These are phyloP conservation scores for Steinernema khuongi DNA, from an alignment of 1,140 invertebrate species.

Conservation along the genomic window DNA sequence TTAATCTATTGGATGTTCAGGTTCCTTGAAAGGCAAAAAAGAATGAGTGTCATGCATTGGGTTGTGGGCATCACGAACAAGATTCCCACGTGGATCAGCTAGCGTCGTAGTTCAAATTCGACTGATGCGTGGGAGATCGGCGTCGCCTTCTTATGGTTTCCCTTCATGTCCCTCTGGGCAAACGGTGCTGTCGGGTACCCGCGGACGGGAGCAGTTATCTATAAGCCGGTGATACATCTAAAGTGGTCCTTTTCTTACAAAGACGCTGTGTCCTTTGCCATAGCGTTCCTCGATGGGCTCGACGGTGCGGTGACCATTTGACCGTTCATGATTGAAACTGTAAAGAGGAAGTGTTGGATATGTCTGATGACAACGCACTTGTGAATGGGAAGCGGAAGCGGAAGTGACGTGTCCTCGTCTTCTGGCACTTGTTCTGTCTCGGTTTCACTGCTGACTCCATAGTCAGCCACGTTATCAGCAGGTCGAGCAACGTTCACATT, in stretches of 20 bases:
- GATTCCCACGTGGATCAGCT: neutral
- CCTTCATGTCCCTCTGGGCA: neutral
- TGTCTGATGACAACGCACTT: neutral
- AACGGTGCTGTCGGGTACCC: neutral
- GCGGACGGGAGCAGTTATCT: neutral
- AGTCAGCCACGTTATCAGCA: conserved; percentile 4
- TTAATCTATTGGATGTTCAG: no score
- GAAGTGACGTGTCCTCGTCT: neutral
- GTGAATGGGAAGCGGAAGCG: neutral
- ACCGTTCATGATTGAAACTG: no score
- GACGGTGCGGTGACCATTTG: neutral
- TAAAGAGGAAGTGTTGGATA: no score
- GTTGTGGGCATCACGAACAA: no score
- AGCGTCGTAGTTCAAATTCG: neutral
- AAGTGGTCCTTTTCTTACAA: neutral
- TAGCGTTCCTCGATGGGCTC: neutral
- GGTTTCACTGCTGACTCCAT: neutral
- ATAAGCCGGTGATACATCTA: neutral
- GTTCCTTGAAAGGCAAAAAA: no score
- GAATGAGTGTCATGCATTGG: no score
- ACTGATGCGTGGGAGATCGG: neutral
- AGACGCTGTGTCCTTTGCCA: neutral
- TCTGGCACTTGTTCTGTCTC: neutral
- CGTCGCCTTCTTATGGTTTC: neutral
- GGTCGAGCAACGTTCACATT: conserved; percentile 3